phyloP scores from a whole-genome alignment of 2,113 vertebrate species.

The Catharus bicknelli region DNA sequence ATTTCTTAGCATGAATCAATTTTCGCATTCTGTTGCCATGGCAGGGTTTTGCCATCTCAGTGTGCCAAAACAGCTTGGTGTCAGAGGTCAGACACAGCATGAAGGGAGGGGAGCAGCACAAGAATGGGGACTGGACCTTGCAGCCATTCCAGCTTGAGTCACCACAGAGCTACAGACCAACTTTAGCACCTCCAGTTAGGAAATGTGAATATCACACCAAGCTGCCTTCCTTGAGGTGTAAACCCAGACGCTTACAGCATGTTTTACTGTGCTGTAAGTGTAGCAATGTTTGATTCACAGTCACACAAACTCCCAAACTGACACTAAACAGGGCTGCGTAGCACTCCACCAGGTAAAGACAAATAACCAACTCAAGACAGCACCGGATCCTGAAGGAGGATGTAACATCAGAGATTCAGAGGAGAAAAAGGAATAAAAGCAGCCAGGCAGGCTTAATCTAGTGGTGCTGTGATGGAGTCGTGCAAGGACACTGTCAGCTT shows the following conservation, averaged over 20 bases:
- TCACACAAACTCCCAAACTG: neutral
- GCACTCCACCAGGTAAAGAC: neutral
- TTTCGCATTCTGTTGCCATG: neutral
- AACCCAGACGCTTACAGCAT: neutral
- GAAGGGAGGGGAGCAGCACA: neutral
- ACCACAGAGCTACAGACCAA: neutral
- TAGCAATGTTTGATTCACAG: neutral
- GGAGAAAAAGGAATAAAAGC: conserved; percentile 10
- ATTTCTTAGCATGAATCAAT: neutral
- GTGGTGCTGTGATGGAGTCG: neutral
- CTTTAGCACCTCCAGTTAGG: neutral
- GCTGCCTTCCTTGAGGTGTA: neutral
- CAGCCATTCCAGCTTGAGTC: neutral
- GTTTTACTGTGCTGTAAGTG: neutral
- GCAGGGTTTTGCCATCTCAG: neutral
- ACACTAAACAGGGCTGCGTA: neutral
- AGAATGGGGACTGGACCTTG: fast-evolving
- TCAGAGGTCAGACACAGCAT: fast-evolving
- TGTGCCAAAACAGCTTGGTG: neutral
- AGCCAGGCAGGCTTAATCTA: neutral
- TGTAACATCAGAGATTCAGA: neutral
- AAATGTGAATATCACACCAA: neutral
- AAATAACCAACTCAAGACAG: neutral
- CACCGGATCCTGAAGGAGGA: neutral
- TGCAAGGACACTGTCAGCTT: conserved; percentile 28